Base-by-base conservation (phyloP, 2,113 vertebrate species). In the Tragulus kanchil region DNA sequence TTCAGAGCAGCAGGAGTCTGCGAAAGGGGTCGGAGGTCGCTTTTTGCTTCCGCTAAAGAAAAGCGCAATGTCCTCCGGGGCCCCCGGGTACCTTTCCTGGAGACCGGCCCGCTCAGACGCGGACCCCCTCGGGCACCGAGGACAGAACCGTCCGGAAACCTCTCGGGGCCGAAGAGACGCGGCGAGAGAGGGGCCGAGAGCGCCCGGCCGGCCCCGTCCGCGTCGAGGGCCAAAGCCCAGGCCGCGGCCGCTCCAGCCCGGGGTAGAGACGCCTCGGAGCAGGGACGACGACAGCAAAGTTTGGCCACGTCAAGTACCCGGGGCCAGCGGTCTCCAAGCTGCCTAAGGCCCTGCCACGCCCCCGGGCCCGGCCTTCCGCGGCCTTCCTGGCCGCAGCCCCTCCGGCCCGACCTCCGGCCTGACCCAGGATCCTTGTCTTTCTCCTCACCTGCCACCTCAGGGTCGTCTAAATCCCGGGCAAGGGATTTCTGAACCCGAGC, bases 291-390 rank as follows among this genome's bases (percentile, higher is more conserved):
- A 36, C 8, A 7, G 28, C 1, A 59, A 83, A 81, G 58, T 79
- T 5, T 0, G 12, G n/a, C 21, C 3, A 62, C 45, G 52, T 48
- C 36, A 1, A 3, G 21, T 0, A 64, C 3, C 56, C 4, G 11
- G 8, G 26, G 5, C 56, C 50, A 5, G 50, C 21, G 6, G 59
- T 19, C 23, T 5, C 26, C 52, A 2, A 21, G 54, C 26, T 1
- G 88, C 61, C 31, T 28, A 17, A 8, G 9, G 36, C 71, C 78
- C n/a, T 4, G 85, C 48, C 78, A 36, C 59, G 56, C 26, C 77
- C 73, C 45, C 48, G 1, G 59, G 50, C 62, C 52, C 31, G 1
- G 64, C 50, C 62, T 16, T 11, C 1, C 3, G 8, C 45, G 45
- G 58, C 10, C 19, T 19, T 21, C 26, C 1, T 17, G 3, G 25